Evolutionary conservation across 2,113 vertebrate species (phyloP).

Genomic region (Pandion haliaetus): DNA sequence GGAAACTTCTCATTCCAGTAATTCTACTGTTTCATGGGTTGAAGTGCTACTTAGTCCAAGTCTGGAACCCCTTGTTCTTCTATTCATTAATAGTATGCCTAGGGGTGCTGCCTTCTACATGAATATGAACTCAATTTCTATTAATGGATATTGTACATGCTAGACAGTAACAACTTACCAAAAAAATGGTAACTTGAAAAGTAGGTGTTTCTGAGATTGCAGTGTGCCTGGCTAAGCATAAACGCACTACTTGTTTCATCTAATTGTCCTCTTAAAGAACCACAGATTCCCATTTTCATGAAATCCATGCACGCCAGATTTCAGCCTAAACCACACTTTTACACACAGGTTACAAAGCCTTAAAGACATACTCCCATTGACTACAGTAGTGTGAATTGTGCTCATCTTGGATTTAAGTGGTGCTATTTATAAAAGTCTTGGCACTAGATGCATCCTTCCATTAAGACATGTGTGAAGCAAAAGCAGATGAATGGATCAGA

Average conservation of each 20-base stretch:
- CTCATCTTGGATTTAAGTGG: conserved; percentile 20
- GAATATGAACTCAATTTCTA: background rate
- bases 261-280: background rate
- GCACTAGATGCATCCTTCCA: background rate
- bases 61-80: background rate
- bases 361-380: background rate
- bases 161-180: background rate
- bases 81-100: background rate
- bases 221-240: background rate
- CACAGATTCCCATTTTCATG: background rate
- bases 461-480: background rate
- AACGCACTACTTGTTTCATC: background rate
- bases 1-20: background rate
- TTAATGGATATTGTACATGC: background rate
- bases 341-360: background rate
- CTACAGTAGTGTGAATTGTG: background rate
- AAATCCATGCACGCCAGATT: background rate
- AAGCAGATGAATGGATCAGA: conserved; percentile 4
- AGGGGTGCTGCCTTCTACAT: background rate
- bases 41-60: background rate
- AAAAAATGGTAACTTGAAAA: background rate
- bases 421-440: conserved; percentile 8
- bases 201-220: background rate
- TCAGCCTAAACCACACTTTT: background rate
- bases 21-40: background rate